A percentile compares a stretch with the other conserved stretches of the same genome.
phyloP scores from a whole-genome alignment of 2,888 invertebrate genomes.

The Limnephilus marmoratus region DNA sequence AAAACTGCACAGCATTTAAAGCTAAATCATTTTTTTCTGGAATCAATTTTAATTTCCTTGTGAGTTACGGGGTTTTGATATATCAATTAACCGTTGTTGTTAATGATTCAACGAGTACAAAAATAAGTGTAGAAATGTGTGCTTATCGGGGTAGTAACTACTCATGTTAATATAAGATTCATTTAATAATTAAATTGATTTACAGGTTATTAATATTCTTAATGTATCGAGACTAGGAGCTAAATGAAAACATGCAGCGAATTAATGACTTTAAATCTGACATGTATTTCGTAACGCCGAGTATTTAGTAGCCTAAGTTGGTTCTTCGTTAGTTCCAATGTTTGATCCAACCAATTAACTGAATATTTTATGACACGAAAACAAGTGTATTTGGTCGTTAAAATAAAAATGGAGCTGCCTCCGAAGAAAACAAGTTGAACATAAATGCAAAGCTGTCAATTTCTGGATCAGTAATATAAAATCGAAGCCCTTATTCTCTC shows the following conservation, averaged over 20 bases:
- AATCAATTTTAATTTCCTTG: no score
- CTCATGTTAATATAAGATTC: not conserved
- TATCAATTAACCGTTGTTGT: no score
- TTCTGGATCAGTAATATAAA: slow-evolving; percentile 38
- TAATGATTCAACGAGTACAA: not conserved
- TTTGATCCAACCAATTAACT: not conserved
- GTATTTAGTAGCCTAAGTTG: not conserved
- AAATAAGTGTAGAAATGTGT: not conserved
- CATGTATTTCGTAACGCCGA: not conserved
- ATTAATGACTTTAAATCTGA: not conserved
- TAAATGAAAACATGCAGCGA: not conserved
- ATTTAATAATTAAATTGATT: not conserved
- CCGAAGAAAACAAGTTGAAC: not conserved
- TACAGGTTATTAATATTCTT: not conserved
- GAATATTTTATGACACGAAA: slow-evolving; percentile 18
- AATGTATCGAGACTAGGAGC: not conserved
- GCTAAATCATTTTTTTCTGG: no score
- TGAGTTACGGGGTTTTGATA: no score
- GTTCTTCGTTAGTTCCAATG: not conserved
- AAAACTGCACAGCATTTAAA: no score
- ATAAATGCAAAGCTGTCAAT: not conserved
- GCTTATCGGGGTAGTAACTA: not conserved
- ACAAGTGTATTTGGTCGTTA: slow-evolving; percentile 29
- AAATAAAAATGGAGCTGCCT: not conserved
- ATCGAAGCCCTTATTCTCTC: slow-evolving; percentile 11